Evolutionary conservation across 2,888 invertebrate species (phyloP), one percentile per base, ranked within the genome.

Genomic region (Lacanobia oleracea): DNA sequence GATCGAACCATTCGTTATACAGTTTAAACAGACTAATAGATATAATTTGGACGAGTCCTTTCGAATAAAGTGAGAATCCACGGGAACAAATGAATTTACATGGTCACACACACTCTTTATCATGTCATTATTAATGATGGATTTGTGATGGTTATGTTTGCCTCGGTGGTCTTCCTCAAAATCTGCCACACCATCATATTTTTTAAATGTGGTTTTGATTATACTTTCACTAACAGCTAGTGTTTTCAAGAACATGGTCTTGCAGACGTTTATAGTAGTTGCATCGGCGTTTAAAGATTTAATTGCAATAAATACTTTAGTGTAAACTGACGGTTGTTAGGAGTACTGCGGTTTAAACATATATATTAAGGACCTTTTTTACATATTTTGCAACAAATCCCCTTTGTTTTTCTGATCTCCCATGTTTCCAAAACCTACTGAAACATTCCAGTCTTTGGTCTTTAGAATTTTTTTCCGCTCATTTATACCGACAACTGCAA

Each of bases 111-210:
- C 48, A 37, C 63, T 48, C 18, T 63, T 50, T 48, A 63, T 23
- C 63, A 63, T 54, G 18, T 27, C 50, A 63, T 63, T 48, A 51
- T 18, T 63, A 51, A 63, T 63, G 7, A 63, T 51, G 7, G 50
- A 51, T 63, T 63, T 63, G 33, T 63, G 63, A 37, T 63, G 48
- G 50, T 33, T 51, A 18, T 63, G 63, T 63, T 63, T 63, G 50
- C 63, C 63, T 51, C 63, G 50, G 27, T 18, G 48, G 51, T 63
- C 63, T 48, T 48, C 50, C 50, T 63, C 50, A 63, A 48, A 51
- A 51, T 63, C 50, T 63, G 63, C 63, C 50, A 63, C 51, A 51
- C 50, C 63, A 37, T 50, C 62, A 62, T 62, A 62, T 62, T 62
- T 62, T 62, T 62, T 50, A 50, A 48, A 62, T 48, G 62, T 50